phyloP scores from a whole-genome alignment of 2,888 invertebrate species.

The Rhabditoides inermis region DNA sequence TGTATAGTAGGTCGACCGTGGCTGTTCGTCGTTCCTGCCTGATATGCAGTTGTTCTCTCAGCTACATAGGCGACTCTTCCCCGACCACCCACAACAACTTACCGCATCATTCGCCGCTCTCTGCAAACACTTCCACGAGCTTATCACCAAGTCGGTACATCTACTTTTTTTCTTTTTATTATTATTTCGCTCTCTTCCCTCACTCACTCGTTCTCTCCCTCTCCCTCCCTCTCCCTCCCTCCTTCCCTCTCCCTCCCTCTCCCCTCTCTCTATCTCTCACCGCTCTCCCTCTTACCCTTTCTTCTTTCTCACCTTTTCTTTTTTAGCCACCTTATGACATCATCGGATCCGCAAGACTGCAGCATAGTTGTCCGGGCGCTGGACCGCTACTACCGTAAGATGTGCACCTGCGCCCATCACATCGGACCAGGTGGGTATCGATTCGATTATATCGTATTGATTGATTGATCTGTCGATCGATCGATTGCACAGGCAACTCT shows the following conservation, averaged over 20 bases:
- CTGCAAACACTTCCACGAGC: background rate
- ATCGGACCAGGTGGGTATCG: slow-evolving; percentile 16
- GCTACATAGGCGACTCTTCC: slow-evolving; percentile 31
- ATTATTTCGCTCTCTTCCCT: too few species aligned
- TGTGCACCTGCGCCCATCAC: slow-evolving; percentile 27
- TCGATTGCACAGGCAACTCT: background rate
- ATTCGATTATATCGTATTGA: background rate
- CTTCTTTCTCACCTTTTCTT: too few species aligned
- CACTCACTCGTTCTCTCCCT: too few species aligned
- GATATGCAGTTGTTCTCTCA: slow-evolving; percentile 43
- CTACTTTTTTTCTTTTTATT: background rate
- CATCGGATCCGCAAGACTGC: slow-evolving; percentile 37
- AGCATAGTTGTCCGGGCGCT: slow-evolving; percentile 47
- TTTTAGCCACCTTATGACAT: too few species aligned
- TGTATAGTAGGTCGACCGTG: too few species aligned
- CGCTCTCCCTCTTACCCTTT: too few species aligned
- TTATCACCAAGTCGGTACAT: slow-evolving; percentile 2
- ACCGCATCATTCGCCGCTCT: slow-evolving; percentile 7
- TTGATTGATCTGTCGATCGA: background rate
- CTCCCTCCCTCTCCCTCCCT: too few species aligned
- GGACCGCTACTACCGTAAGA: slow-evolving; percentile 49
- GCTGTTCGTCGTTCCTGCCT: slow-evolving; percentile 44
- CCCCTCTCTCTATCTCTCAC: too few species aligned
- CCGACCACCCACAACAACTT: slow-evolving; percentile 11
- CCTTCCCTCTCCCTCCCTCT: too few species aligned